Evolutionary conservation across 2,113 vertebrate species (phyloP), one percentile per base, ranked within the genome.

Genomic region (Anguilla rostrata): DNA sequence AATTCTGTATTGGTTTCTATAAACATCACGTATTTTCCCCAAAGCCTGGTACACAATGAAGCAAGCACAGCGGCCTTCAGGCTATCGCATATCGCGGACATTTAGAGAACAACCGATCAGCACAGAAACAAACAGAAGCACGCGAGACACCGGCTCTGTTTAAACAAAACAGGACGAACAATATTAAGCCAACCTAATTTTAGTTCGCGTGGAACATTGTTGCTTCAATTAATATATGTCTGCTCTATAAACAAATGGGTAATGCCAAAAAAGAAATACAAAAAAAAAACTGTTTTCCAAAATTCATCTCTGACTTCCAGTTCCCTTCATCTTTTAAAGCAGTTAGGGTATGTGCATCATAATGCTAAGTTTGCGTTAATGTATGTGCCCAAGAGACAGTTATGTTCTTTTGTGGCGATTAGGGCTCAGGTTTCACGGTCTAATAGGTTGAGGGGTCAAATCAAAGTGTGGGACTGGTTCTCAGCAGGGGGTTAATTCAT

Each of bases 1-100:
- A 92, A 71, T 90, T 94, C 88, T 71, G 86, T 92, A 85, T 90
- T 92, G 91, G 90, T 91, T 88, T 89, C 86, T 87, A 39, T 82
- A 82, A 86, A 87, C 22, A 89, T 92, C 88, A 78, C 90, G 90
- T 87, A 93, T 91, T 93, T 89, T 87, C 85, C 84, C 79, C 88
- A 83, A 81, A 82, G 89, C 86, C 85, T 39, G 46, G 83, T 29
- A 83, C 89, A 93, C 94, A 94, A 96, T 91, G 88, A 87, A 87
- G 91, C 89, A 90, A 93, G 86, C 88, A 88, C 87, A 89, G 82
- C 75, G 49, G 53, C 53, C 43, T 46, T 0, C 8, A 81, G 49
- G 8, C 7, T 85, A 83, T 85, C 83, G 83, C 78, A 85, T 43
- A 22, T 82, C 83, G 14, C 6, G 15, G 12, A 0, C 8, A 66